Conservation (phyloP, 2,797 vertebrate species). For the Carapus acus region DNA sequence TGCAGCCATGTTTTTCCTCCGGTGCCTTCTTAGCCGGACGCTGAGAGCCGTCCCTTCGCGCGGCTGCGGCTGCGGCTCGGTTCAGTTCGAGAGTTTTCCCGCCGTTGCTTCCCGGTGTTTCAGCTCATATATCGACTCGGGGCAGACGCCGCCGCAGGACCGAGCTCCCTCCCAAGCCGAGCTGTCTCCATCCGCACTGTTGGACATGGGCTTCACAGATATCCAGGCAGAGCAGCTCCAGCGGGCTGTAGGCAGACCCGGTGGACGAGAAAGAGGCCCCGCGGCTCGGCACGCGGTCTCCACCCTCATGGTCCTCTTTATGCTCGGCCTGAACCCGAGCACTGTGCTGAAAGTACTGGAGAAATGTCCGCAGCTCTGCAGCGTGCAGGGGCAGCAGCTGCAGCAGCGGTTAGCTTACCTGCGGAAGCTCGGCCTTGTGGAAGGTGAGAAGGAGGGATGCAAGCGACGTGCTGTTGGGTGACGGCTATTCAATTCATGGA, state of each 20-base stretch:
- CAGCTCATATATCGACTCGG: slow-evolving; percentile 38
- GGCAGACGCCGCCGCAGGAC: slow-evolving; percentile 4
- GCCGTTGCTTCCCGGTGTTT: slow-evolving; percentile 7
- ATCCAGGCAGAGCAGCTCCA: slow-evolving; percentile 62
- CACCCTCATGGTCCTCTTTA: slow-evolving; percentile 67
- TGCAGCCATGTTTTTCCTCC: neutral
- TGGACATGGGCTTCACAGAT: slow-evolving; percentile 78
- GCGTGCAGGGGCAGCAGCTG: slow-evolving; percentile 60
- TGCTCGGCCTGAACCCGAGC: slow-evolving; percentile 75
- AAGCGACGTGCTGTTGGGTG: no score
- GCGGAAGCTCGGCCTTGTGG: slow-evolving; percentile 78
- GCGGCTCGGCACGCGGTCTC: slow-evolving; percentile 52
- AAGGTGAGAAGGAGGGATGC: slow-evolving; percentile 74
- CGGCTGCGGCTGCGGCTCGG: slow-evolving; percentile 2
- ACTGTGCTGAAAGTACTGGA: slow-evolving; percentile 67
- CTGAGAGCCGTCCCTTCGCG: slow-evolving; percentile 22
- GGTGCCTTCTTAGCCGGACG: slow-evolving; percentile 57
- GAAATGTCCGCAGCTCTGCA: slow-evolving; percentile 75
- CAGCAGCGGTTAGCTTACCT: slow-evolving; percentile 74
- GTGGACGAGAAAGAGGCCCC: slow-evolving; percentile 23
- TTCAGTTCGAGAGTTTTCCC: slow-evolving; percentile 11
- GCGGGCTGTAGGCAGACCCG: slow-evolving; percentile 37
- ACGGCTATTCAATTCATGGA: no score
- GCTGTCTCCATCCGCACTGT: slow-evolving; percentile 49
- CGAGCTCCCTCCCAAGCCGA: neutral